These are phyloP conservation scores for Schizaphis graminum DNA, from an alignment of 2,888 invertebrate genomes.

Conservation along the genomic window DNA sequence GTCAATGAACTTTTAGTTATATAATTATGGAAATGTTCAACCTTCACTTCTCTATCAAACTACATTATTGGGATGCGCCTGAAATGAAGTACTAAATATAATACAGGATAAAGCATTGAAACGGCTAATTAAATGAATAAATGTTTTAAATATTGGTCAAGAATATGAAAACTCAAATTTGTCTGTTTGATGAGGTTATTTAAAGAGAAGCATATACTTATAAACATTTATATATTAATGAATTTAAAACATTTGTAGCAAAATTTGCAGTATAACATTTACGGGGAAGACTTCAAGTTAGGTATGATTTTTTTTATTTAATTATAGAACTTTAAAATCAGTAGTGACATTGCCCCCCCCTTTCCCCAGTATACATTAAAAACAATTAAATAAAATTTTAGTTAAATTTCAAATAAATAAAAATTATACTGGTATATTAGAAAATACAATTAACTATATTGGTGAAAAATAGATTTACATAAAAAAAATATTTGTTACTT, in stretches of 20 bases:
- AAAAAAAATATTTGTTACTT: neutral
- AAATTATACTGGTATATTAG: neutral
- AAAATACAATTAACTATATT: neutral
- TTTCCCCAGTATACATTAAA: neutral
- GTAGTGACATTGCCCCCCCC: no score
- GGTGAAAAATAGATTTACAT: neutral
- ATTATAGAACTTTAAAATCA: neutral
- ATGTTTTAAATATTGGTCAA: neutral
- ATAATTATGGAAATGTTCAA: no score
- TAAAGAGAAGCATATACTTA: neutral
- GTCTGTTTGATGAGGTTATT: neutral
- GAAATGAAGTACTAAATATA: neutral
- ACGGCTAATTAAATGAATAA: neutral
- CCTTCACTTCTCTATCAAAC: no score
- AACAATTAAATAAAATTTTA: neutral
- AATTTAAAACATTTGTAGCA: neutral
- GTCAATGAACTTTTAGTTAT: no score
- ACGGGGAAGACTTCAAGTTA: neutral
- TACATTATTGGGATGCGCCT: no score
- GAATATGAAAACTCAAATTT: neutral
- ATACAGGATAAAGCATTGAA: neutral
- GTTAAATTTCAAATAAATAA: neutral
- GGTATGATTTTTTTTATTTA: neutral
- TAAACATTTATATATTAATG: neutral
- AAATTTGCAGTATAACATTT: neutral